These are phyloP conservation scores for Coleophora flavipennella DNA, from an alignment of 2,888 invertebrate genomes.

Conservation along the genomic window DNA sequence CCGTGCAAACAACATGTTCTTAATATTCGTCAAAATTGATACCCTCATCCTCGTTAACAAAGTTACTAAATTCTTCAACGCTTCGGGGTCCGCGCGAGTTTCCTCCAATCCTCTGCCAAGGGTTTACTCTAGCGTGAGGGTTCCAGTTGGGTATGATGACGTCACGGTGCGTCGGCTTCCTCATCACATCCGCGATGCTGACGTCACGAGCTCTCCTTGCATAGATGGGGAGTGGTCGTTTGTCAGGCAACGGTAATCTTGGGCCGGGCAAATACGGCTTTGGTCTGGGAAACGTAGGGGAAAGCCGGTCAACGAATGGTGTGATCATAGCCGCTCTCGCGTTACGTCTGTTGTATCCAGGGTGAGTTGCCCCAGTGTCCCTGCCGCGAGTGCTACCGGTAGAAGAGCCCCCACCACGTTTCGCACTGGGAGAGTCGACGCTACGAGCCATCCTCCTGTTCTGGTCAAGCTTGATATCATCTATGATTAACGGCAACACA, in stretches of 20 bases:
- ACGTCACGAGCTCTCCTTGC: conserved; percentile 17
- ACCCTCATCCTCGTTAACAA: not conserved
- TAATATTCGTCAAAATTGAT: not conserved
- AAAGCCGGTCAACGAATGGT: not conserved
- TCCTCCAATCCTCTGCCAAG: conserved; percentile 27
- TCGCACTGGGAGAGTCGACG: conserved; percentile 28
- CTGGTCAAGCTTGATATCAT: conserved; percentile 25
- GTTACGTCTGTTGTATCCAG: conserved; percentile 37
- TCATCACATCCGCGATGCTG: conserved; percentile 18
- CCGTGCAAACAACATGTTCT: not conserved
- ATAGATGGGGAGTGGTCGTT: conserved; percentile 10
- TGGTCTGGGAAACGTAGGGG: not conserved
- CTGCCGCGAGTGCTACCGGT: conserved; percentile 21
- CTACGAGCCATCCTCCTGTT: conserved; percentile 26
- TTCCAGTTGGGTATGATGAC: conserved; percentile 36
- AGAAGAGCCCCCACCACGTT: conserved; percentile 24
- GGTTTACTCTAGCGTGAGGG: conserved; percentile 27
- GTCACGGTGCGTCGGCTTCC: conserved; percentile 26
- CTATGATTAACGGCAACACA: conserved; percentile 21
- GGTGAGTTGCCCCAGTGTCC: conserved; percentile 31
- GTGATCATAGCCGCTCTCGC: conserved; percentile 13
- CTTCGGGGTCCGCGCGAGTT: conserved; percentile 16
- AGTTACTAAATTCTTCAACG: conserved; percentile 1
- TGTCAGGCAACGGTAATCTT: conserved; percentile 6
- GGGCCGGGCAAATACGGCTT: conserved; percentile 10